Conservation (phyloP, 2,113 vertebrate species). For the Nansenia antarctica region DNA sequence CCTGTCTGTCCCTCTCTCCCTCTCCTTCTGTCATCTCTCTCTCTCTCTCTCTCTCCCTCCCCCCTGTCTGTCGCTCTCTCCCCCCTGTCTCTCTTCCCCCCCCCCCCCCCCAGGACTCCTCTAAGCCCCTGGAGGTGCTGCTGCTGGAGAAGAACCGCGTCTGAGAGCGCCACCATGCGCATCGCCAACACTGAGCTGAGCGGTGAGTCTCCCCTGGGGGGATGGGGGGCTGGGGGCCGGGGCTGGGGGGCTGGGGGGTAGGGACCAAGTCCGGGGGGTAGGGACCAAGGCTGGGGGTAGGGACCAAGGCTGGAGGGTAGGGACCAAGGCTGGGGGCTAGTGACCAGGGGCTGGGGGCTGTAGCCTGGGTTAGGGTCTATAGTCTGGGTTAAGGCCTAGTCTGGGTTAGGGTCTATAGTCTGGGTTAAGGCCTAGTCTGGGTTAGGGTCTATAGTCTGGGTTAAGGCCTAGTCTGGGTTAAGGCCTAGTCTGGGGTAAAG, state of each 20-base stretch:
- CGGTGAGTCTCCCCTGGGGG: conserved; percentile 79
- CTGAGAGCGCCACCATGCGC: conserved; percentile 91
- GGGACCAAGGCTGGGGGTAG: no score
- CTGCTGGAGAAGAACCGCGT: conserved; percentile 96
- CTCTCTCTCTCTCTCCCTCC: background rate
- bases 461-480: no score
- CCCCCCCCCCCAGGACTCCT: conserved; percentile 77
- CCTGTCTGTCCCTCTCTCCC: background rate
- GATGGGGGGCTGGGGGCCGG: background rate
- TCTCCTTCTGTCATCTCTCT: background rate
- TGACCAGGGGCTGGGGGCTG: no score
- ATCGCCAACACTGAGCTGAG: conserved; percentile 95
- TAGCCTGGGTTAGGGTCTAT: no score
- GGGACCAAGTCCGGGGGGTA: no score
- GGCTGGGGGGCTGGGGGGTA: background rate
- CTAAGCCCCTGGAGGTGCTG: conserved; percentile 94
- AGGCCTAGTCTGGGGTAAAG: no score
- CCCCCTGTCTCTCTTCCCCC: background rate
- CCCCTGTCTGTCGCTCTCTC: background rate
- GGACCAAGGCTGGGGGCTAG: no score
- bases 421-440: no score
- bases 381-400: no score
- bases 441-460: no score
- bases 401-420: no score
- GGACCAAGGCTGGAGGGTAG: no score